Evolutionary conservation across 1,140 invertebrate genomes (phyloP), one percentile per base, ranked within the genome.

Genomic region (Potamilus streckersoni): DNA sequence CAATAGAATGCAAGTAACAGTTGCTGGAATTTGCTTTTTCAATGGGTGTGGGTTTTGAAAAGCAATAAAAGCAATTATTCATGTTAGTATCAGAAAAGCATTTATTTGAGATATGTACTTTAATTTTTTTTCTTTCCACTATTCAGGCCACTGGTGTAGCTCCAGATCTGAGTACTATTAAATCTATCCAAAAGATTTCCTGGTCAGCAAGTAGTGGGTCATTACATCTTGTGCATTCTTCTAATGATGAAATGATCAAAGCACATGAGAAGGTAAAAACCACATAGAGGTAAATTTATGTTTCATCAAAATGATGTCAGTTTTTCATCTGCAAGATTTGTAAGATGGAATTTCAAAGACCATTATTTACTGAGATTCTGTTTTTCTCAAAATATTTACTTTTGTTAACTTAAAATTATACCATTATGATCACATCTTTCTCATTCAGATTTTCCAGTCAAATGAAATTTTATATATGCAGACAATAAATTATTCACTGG

Each of bases 141-240:
- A 77, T 80, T 13, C 80, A 89, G 88, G 85, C 85, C 14, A 80
- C 84, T 14, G 78, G 84, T 66, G 82, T 85, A 14, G 69, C 82
- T 27, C 88, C 88, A 62, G 86, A 89, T 72, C 75, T 89, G 71
- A 82, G 75, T 60, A 84, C 84, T 13, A 84, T 89, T n/a, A 88
- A 89, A 73, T 82, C 88, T 14, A 83, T 90, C 62, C 88, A 89
- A 86, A 93, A 93, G 83, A 89, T 96, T 73, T 94, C 95, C 15
- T 95, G 95, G 94, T 93, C 95, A 11, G 93, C 94, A 2, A 93
- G 94, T 60, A 93, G 92, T 63, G 93, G 94, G 15, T 94, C 93
- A 85, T 88, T 95, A 19, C 92, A 93, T 79, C 91, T 93, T 15
- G 87, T 94, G 4, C 93, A 94, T 81, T 91, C 92, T 1, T 92